Evolutionary conservation across 2,797 vertebrate species (phyloP).

Genomic region (Limnodromus scolopaceus): DNA sequence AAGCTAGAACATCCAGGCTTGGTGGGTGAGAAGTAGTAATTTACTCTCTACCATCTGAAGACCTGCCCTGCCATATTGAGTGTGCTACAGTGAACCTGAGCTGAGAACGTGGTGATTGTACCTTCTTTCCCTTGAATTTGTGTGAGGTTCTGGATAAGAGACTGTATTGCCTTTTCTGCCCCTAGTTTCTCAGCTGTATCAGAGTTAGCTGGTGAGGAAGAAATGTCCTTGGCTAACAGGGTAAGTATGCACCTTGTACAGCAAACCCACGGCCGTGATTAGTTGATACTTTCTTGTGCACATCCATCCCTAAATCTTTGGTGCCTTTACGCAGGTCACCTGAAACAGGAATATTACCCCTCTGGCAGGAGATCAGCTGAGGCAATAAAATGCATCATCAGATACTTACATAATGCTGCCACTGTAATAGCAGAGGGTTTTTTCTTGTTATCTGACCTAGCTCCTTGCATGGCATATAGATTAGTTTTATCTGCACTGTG

Average conservation of each 20-base stretch:
- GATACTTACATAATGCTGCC: slow-evolving; percentile 27
- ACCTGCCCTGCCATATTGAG: background rate
- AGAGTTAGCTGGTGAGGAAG: background rate
- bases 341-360: background rate
- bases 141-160: background rate
- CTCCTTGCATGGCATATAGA: slow-evolving; percentile 23
- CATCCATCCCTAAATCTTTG: background rate
- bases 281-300: background rate
- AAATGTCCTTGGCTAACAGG: background rate
- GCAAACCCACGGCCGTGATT: background rate
- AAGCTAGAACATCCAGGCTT: background rate
- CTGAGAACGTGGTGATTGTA: background rate
- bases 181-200: background rate
- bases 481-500: slow-evolving; percentile 28
- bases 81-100: background rate
- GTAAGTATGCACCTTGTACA: background rate
- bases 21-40: background rate
- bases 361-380: background rate
- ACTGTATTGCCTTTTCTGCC: background rate
- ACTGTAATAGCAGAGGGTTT: background rate
- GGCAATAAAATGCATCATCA: background rate
- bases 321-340: background rate
- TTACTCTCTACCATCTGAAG: background rate
- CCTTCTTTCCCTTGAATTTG: background rate
- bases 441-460: slow-evolving; percentile 38